Evolutionary conservation across 2,113 vertebrate genomes (phyloP), one percentile per base, ranked within the genome.

Genomic region (Agelaius tricolor): DNA sequence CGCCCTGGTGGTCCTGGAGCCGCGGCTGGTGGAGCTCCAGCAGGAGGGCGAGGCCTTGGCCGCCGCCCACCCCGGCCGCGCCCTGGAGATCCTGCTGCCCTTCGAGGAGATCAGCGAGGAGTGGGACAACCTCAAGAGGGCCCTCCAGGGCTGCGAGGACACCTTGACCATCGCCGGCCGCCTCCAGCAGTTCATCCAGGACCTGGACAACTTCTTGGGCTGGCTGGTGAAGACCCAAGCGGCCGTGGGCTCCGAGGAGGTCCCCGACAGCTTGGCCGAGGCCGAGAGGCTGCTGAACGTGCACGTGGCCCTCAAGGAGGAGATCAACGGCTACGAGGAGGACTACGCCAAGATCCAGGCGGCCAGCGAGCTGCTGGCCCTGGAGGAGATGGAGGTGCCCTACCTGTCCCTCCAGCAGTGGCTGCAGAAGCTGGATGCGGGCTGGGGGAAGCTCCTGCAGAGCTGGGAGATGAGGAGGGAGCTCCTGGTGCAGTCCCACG

Each of bases 221-320:
- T 99, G 99, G 99, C 83, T 99, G 93, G 99, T 99, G 89, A 98
- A 98, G 85, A 99, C 98, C 0, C 99, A 99, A 96, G 99, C 97
- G 1, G 94, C 98, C 0, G 98, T 98, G 1, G 98, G 98, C 4
- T 98, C 97, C 0, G 96, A 98, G 31, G 98, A 99, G 94, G 74
- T 99, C 12, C 99, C 99, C 1, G 97, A 97, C 3, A 97, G 97
- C 39, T 91, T 99, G 94, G 97, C 96, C 1, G 99, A 99, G 43
- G 99, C 99, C 0, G 99, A 99, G 96, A 95, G 72, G 26, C 94
- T 99, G 74, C 97, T 99, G 74, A 98, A 98, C 94, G 98, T 98
- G 5, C 99, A 99, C 10, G 98, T 96, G 0, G 98, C 99, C 4
- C 98, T 99, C 37, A 99, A 99, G 87, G 99, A 99, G 95, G 99